Conservation (phyloP, 2,113 vertebrate species). For the Notechis scutatus region DNA sequence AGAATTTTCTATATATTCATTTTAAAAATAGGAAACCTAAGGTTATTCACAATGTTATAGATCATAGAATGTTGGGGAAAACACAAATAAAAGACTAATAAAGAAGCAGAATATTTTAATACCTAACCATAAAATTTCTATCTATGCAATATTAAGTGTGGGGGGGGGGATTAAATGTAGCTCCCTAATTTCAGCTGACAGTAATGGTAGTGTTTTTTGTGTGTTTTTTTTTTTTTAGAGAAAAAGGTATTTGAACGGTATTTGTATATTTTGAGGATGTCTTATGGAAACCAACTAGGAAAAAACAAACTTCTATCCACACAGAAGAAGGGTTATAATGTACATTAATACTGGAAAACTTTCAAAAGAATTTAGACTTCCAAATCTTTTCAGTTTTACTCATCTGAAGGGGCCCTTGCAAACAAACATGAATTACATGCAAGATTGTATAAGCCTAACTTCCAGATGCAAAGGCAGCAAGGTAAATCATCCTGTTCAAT, state of each 20-base stretch:
- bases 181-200: neutral
- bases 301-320: neutral
- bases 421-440: neutral
- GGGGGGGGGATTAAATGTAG: neutral
- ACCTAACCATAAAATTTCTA: neutral
- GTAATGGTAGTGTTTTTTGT: neutral
- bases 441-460: neutral
- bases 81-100: neutral
- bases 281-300: neutral
- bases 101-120: neutral
- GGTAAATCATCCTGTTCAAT: neutral
- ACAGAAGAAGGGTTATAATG: neutral
- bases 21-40: neutral
- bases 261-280: neutral
- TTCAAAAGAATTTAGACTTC: slow-evolving; percentile 19
- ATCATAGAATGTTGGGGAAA: no score
- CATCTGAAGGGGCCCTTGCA: neutral
- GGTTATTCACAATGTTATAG: neutral
- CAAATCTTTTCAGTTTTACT: slow-evolving; percentile 10
- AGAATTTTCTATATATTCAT: neutral
- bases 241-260: neutral
- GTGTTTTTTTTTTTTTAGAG: neutral
- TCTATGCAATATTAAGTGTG: neutral
- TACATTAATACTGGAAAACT: neutral
- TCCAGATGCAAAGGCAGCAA: neutral